Percentiles rank a stretch among this genome's conserved stretches.
Evolutionary conservation across 2,113 vertebrate species (phyloP).

Genomic region (Sapayoa aenigma): DNA sequence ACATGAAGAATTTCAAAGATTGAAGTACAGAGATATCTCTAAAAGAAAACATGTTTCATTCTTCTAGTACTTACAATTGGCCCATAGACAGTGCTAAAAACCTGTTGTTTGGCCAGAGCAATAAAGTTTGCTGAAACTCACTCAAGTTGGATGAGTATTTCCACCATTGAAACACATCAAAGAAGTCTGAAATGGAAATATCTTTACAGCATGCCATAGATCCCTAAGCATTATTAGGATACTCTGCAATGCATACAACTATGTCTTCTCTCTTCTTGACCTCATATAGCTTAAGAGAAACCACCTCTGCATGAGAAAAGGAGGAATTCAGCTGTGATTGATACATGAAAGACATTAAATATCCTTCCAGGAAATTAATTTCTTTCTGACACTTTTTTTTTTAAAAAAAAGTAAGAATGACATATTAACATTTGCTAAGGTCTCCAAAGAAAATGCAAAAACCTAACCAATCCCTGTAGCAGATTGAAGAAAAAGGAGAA

Average conservation of each 20-base stretch:
- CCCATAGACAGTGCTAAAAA: neutral
- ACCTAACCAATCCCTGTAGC: constrained; percentile 41
- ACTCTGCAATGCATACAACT: neutral
- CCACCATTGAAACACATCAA: neutral
- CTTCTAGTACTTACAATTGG: neutral
- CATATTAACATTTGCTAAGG: constrained; percentile 53
- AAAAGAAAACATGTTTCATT: neutral
- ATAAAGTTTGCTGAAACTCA: neutral
- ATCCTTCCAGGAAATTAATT: constrained; percentile 23
- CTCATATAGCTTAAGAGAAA: neutral
- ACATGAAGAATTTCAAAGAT: neutral
- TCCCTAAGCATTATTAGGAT: neutral
- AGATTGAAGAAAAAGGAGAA: neutral
- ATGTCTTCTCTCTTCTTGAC: neutral
- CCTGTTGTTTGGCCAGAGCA: neutral
- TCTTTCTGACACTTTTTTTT: constrained; percentile 1
- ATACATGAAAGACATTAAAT: constrained; percentile 51
- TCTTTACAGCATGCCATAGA: neutral
- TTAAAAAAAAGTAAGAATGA: neutral
- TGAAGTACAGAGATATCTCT: neutral
- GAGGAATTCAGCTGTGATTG: constrained; percentile 15
- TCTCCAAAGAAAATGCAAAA: constrained; percentile 41
- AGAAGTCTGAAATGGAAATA: neutral
- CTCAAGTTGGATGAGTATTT: neutral
- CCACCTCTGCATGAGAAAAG: neutral